Conservation (phyloP, 2,797 vertebrate genomes). For the Oreonectes daqikongensis region DNA sequence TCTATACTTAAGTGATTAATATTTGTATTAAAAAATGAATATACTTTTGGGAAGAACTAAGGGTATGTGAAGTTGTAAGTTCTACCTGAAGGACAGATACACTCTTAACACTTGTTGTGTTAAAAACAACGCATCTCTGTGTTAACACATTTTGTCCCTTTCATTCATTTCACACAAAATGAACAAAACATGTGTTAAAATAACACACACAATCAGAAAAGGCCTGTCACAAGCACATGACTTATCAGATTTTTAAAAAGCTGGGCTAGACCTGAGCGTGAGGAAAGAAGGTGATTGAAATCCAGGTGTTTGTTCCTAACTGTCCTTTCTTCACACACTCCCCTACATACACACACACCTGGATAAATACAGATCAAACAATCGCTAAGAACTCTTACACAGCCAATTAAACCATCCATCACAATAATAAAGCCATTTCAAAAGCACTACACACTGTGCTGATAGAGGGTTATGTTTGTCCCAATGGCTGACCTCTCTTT, state of each 20-base stretch:
- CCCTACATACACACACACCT: slow-evolving; percentile 12
- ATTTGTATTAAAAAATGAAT: not conserved
- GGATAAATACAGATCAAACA: slow-evolving; percentile 18
- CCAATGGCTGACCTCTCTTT: slow-evolving; percentile 33
- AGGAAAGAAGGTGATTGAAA: not conserved
- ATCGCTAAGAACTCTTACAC: slow-evolving; percentile 28
- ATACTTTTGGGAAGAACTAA: too few species aligned
- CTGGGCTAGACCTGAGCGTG: not conserved
- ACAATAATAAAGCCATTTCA: slow-evolving; percentile 17
- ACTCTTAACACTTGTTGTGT: too few species aligned
- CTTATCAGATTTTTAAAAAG: slow-evolving; percentile 43
- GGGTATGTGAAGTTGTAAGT: too few species aligned
- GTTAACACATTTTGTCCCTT: too few species aligned
- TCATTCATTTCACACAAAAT: too few species aligned
- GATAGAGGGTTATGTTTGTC: slow-evolving; percentile 26
- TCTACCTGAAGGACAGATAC: too few species aligned
- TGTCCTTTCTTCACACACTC: not conserved
- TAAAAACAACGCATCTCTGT: too few species aligned
- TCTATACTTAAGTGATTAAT: too few species aligned
- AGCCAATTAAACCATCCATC: slow-evolving; percentile 26
- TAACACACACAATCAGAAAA: not conserved
- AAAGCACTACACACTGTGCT: not conserved
- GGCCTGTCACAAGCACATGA: slow-evolving; percentile 55
- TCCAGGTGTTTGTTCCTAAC: not conserved
- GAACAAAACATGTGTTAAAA: too few species aligned